These are phyloP conservation scores for Machimus atricapillus DNA, from an alignment of 2,888 invertebrate genomes.

Conservation along the genomic window DNA sequence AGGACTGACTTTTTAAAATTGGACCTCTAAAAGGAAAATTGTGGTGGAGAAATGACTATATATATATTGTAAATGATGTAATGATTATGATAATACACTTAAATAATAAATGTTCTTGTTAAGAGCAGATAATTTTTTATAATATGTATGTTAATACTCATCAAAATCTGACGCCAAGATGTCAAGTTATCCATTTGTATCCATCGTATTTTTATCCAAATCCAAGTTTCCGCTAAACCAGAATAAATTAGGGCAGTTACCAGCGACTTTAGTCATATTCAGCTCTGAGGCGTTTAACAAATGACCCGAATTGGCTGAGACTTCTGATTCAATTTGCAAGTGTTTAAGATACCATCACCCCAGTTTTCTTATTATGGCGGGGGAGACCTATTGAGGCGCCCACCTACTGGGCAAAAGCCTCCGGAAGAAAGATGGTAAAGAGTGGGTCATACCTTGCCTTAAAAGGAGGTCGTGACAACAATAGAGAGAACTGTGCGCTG, in stretches of 20 bases:
- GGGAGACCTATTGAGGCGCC: not conserved
- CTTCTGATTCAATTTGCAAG: slow-evolving; percentile 37
- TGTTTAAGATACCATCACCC: slow-evolving; percentile 27
- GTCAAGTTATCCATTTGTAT: not conserved
- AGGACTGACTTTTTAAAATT: too few relatives aligned
- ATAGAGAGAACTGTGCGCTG: not conserved
- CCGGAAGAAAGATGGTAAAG: not conserved
- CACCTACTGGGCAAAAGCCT: not conserved
- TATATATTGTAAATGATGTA: too few relatives aligned
- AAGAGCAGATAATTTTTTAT: too few relatives aligned
- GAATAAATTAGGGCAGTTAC: not conserved
- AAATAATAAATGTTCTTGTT: too few relatives aligned
- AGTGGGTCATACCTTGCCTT: not conserved
- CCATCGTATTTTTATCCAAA: slow-evolving; percentile 12
- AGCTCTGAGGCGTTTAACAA: slow-evolving; percentile 21
- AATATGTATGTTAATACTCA: too few relatives aligned
- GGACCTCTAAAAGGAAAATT: too few relatives aligned
- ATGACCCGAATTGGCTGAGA: slow-evolving; percentile 35
- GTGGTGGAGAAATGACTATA: too few relatives aligned
- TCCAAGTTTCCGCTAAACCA: not conserved
- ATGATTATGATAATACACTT: too few relatives aligned
- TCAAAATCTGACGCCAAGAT: too few relatives aligned
- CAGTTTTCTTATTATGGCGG: not conserved
- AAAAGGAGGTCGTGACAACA: not conserved
- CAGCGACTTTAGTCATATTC: slow-evolving; percentile 8